A percentile compares a stretch with the other conserved stretches of the same genome.
phyloP scores from a whole-genome alignment of 2,797 vertebrate genomes.

The Gymnoscopelus braueri region DNA sequence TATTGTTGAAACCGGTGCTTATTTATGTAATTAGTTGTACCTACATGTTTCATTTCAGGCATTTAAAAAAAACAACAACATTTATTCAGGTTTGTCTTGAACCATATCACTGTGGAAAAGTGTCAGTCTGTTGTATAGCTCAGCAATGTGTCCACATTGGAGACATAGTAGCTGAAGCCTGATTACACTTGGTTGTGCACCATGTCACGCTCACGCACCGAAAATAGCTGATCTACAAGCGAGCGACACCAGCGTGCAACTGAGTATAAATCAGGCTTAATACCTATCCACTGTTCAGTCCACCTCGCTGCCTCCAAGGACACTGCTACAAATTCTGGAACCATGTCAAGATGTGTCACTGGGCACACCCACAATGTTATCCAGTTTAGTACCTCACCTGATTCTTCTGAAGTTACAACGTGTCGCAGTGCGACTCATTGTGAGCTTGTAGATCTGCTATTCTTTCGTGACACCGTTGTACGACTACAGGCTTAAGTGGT shows the following conservation, averaged over 20 bases:
- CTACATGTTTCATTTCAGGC: conserved; percentile 25
- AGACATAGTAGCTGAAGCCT: conserved; percentile 2
- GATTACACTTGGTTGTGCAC: too few species aligned
- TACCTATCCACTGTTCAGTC: conserved; percentile 11
- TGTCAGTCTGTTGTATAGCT: conserved; percentile 1
- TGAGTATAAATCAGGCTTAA: not conserved
- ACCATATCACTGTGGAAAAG: conserved; percentile 21
- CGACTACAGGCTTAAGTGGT: too few species aligned
- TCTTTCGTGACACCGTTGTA: too few species aligned
- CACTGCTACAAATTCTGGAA: not conserved
- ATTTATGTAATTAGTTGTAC: conserved; percentile 61
- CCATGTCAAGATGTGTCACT: not conserved
- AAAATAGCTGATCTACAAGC: conserved; percentile 7
- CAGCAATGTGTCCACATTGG: conserved; percentile 37
- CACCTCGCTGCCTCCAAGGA: not conserved
- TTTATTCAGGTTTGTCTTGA: conserved; percentile 42
- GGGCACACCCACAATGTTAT: too few species aligned
- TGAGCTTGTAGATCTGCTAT: too few species aligned
- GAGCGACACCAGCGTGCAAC: too few species aligned
- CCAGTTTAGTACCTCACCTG: too few species aligned
- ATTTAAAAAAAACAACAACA: conserved; percentile 12
- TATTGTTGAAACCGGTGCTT: conserved; percentile 47
- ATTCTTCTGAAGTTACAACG: too few species aligned
- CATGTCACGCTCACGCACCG: too few species aligned
- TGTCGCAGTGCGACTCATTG: too few species aligned